phyloP scores from a whole-genome alignment of 2,888 invertebrate species.

The Tridacna crocea region DNA sequence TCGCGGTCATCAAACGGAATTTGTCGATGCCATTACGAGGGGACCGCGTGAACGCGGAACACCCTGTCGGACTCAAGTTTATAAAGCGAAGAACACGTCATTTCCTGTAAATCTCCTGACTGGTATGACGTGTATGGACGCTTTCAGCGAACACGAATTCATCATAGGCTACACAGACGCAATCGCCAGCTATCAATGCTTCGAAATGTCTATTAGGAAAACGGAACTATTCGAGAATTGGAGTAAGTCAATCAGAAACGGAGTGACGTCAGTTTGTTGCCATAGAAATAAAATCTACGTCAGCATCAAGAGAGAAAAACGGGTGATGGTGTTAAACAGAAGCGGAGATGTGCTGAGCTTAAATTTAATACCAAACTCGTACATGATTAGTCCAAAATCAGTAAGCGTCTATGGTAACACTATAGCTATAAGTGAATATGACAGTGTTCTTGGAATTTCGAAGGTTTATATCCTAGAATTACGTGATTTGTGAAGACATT shows the following conservation, averaged over 20 bases:
- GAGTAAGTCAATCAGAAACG: slow-evolving; percentile 3
- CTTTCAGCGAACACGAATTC: slow-evolving; percentile 12
- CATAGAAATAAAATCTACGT: slow-evolving; percentile 19
- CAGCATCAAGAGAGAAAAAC: slow-evolving; percentile 2
- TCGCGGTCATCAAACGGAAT: neutral
- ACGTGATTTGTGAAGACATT: neutral
- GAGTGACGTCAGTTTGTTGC: slow-evolving; percentile 10
- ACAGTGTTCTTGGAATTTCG: neutral
- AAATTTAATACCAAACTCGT: slow-evolving; percentile 1
- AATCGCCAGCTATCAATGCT: slow-evolving; percentile 14
- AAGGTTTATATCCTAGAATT: slow-evolving; percentile 20
- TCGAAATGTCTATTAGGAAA: slow-evolving; percentile 8
- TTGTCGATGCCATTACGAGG: slow-evolving; percentile 7
- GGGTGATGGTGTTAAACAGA: slow-evolving; percentile 15
- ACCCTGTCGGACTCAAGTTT: neutral
- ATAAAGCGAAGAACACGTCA: slow-evolving; percentile 10
- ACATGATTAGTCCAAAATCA: slow-evolving; percentile 3
- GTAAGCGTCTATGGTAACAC: slow-evolving; percentile 5
- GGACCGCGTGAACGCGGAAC: neutral
- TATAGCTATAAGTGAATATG: slow-evolving; percentile 12
- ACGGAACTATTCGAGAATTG: slow-evolving; percentile 23
- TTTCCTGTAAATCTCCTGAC: slow-evolving; percentile 1
- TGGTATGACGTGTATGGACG: slow-evolving; percentile 24
- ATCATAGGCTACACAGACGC: slow-evolving; percentile 1
- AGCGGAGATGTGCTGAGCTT: neutral